These are phyloP conservation scores for Nebria brevicollis DNA, from an alignment of 2,888 invertebrate species.

Conservation along the genomic window DNA sequence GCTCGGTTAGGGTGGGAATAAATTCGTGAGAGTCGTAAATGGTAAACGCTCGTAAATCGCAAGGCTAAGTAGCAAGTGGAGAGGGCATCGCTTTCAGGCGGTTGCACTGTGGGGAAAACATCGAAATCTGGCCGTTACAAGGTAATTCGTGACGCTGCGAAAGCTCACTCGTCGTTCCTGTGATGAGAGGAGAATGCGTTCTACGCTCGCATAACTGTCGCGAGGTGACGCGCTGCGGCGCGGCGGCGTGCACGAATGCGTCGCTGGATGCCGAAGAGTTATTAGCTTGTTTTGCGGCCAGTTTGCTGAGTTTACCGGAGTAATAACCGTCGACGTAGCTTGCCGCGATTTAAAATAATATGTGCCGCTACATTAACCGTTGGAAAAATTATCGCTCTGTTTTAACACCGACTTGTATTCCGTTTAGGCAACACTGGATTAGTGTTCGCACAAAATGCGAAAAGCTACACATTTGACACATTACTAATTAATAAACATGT, in stretches of 20 bases:
- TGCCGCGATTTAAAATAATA: conserved; percentile 19
- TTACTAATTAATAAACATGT: too few species aligned
- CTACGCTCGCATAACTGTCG: conserved; percentile 27
- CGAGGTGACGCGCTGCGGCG: conserved; percentile 12
- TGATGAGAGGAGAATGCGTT: conserved; percentile 27
- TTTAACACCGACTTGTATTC: too few species aligned
- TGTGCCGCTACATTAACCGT: neutral
- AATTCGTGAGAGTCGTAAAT: neutral
- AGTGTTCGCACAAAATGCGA: too few species aligned
- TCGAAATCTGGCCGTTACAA: conserved; percentile 24
- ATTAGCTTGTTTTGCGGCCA: conserved; percentile 39
- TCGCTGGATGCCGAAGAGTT: conserved; percentile 16
- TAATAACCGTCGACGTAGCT: conserved; percentile 22
- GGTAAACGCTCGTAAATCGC: conserved; percentile 27
- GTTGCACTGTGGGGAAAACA: neutral
- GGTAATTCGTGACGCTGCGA: conserved; percentile 29
- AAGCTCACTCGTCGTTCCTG: neutral
- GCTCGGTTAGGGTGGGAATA: neutral
- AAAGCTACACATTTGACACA: too few species aligned
- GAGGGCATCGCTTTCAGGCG: neutral
- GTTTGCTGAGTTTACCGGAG: conserved; percentile 26
- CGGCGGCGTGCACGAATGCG: conserved; percentile 10
- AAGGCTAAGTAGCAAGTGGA: conserved; percentile 6
- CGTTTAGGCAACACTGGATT: too few species aligned
- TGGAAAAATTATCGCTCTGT: neutral